Base-by-base conservation (phyloP, 2,888 invertebrate species). In the Pogonocherus hispidulus region DNA sequence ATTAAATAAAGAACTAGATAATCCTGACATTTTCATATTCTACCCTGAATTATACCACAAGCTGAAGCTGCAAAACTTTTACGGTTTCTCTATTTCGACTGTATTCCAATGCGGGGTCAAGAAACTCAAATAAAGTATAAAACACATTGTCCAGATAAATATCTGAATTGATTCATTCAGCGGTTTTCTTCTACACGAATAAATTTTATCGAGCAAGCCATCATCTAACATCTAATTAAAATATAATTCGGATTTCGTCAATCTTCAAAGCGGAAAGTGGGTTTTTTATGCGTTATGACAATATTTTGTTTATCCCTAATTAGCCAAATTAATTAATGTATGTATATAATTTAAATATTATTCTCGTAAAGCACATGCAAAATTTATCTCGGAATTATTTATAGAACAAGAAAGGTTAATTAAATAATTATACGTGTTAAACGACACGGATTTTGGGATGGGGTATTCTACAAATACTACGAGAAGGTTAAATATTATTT, bases 131-230 rank as follows among this genome's bases (percentile, higher is more conserved):
- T 22, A 51, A 44, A 19, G 32, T 59, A 18, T 57, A 46, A 32
- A 46, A 47, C 47, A 49, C 41, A 59, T 32, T 47, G 19, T 20
- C 47, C 16, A 56, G 59, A 47, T 59, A 47, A 47, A 35, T 59
- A 59, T 59, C 59, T 9, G 47, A 19, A 19, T 46, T 59, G 32
- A 59, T 59, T 59, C 59, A 47, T 59, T 59, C 59, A 47, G 47
- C 23, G 22, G 44, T 47, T 59, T 32, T 5, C n/a, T 19, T 32
- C 32, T 20, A 18, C 18, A 49, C 59, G 14, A 59, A 49, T 9
- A 18, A 16, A 46, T 14, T 46, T 59, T 32, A 47, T 47, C 47
- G 47, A n/a, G n/a, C 41, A n/a, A n/a, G 3, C 41, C 41, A n/a
- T 8, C 37, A 23, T n/a, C 22, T 1, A 14, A 6, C 22, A 44